These are phyloP conservation scores for Eutolmus rufibarbis DNA, from an alignment of 2,888 invertebrate genomes.

Conservation along the genomic window DNA sequence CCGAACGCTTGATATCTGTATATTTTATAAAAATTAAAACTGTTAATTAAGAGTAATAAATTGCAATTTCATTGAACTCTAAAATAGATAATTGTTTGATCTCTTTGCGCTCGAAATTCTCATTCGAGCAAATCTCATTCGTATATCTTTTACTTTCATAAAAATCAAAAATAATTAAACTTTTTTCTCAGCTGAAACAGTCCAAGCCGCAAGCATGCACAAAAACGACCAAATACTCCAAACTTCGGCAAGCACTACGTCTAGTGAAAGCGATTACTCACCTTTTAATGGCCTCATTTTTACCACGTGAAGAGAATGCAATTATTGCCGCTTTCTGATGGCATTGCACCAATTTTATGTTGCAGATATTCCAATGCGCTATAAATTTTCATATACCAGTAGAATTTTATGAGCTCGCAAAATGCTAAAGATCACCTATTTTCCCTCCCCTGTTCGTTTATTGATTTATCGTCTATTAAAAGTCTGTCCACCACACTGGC, in stretches of 20 bases:
- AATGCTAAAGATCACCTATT: not conserved
- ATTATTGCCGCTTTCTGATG: not conserved
- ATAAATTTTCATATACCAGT: not conserved
- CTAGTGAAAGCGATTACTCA: not conserved
- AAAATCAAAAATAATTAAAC: not conserved
- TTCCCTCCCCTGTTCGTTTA: not conserved
- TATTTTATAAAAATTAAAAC: no score
- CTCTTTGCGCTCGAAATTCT: no score
- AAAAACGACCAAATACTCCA: not conserved
- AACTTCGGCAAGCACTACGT: not conserved
- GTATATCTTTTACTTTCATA: no score
- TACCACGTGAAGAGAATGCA: not conserved
- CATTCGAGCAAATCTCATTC: no score
- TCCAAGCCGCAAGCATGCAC: not conserved
- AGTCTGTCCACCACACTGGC: not conserved
- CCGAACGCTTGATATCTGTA: no score
- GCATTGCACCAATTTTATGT: not conserved
- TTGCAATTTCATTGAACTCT: no score
- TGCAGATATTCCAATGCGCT: not conserved
- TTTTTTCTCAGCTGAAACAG: not conserved
- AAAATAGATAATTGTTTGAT: no score
- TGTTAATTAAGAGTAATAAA: no score
- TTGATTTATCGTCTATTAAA: not conserved
- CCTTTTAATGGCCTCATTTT: not conserved
- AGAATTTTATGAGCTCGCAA: not conserved